Percentiles rank a stretch among this genome's conserved stretches.
Evolutionary conservation across 1,140 invertebrate species (phyloP).

Genomic region (Neodiprion pinetum): DNA sequence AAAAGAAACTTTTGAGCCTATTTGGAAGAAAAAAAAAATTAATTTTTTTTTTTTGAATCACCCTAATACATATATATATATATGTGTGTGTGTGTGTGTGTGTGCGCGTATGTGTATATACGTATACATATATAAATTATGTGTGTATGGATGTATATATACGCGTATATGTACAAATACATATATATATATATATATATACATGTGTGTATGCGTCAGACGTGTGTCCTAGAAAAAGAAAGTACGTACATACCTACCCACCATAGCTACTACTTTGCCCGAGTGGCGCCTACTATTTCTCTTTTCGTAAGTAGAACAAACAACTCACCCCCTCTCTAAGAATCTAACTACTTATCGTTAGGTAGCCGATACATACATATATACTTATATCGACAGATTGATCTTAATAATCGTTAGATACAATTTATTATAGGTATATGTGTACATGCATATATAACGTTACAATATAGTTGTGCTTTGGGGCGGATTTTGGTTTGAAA

Average conservation of each 20-base stretch:
- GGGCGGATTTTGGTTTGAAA: constrained; percentile 52
- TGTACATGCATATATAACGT: constrained; percentile 31
- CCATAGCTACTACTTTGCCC: constrained; percentile 40
- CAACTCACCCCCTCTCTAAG: no score
- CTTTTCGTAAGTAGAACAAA: constrained; percentile 58
- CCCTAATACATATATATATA: no score
- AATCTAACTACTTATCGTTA: no score
- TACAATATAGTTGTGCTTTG: constrained; percentile 41
- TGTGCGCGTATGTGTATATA: constrained; percentile 35
- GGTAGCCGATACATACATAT: no score
- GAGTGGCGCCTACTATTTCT: constrained; percentile 57
- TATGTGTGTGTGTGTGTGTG: constrained; percentile 15
- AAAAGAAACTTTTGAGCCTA: no score
- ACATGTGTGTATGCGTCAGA: constrained; percentile 52
- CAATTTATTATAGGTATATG: constrained; percentile 33
- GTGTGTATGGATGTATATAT: no score
- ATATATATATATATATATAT: constrained; percentile 5
- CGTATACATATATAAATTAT: constrained; percentile 18
- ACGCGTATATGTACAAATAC: constrained; percentile 35
- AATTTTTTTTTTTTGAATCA: no score
- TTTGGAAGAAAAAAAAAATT: no score
- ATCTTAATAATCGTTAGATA: constrained; percentile 45
- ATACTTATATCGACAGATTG: constrained; percentile 28
- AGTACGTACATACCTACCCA: constrained; percentile 44
- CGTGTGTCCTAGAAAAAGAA: constrained; percentile 55